Percentiles rank a stretch among this genome's conserved stretches.
phyloP scores from a whole-genome alignment of 2,888 invertebrate species.

The Platycheirus rosarum region DNA sequence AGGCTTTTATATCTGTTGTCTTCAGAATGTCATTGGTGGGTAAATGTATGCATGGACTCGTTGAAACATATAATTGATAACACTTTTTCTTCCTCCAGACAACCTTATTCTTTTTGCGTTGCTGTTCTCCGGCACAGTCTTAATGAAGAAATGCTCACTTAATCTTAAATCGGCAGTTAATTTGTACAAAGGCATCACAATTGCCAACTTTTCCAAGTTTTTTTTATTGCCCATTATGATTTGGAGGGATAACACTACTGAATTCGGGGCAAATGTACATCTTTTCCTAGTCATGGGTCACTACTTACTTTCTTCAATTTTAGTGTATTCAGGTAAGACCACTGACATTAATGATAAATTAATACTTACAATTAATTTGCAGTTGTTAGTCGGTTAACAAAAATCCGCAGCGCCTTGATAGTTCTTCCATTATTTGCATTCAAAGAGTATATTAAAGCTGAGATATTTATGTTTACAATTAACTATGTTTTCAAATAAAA shows the following conservation, averaged over 20 bases:
- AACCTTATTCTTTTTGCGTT: constrained; percentile 45
- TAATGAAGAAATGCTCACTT: background rate
- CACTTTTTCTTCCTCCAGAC: constrained; percentile 26
- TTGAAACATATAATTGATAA: too few relatives aligned
- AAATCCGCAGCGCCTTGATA: constrained; percentile 75
- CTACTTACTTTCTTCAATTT: constrained; percentile 85
- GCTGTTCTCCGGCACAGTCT: constrained; percentile 33
- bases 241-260: constrained; percentile 84
- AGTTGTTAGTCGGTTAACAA: constrained; percentile 75
- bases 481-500: constrained; percentile 71
- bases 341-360: background rate
- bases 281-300: constrained; percentile 86
- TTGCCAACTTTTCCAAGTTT: constrained; percentile 85
- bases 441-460: constrained; percentile 78
- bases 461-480: constrained; percentile 76
- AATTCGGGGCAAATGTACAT: constrained; percentile 83
- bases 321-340: constrained; percentile 86
- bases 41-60: too few relatives aligned
- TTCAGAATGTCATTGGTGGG: constrained; percentile 82
- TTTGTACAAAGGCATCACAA: constrained; percentile 85
- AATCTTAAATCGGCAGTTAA: constrained; percentile 70
- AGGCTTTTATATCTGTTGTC: constrained; percentile 85
- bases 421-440: constrained; percentile 77
- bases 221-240: constrained; percentile 86
- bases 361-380: background rate